These are phyloP conservation scores for Phorcus lineatus DNA, from an alignment of 2,888 invertebrate genomes.

Conservation along the genomic window DNA sequence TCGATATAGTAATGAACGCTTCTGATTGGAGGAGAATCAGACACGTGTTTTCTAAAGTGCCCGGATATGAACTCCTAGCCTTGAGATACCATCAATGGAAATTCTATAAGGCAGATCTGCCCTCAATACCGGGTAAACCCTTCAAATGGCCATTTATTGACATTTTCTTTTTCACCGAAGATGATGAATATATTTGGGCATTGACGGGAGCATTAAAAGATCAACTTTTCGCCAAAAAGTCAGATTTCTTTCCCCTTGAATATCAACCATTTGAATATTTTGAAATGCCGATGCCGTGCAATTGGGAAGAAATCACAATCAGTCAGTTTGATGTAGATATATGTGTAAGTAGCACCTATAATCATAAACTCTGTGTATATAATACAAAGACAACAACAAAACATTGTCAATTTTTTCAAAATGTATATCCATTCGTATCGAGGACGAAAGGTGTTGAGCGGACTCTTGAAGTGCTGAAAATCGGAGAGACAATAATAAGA, in stretches of 20 bases:
- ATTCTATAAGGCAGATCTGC: conserved; percentile 44
- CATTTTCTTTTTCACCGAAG: conserved; percentile 58
- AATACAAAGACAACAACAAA: too few relatives aligned
- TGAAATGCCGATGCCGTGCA: background rate
- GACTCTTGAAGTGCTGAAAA: too few relatives aligned
- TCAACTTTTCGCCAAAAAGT: conserved; percentile 28
- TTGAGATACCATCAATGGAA: conserved; percentile 51
- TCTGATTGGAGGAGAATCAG: conserved; percentile 40
- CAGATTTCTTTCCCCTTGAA: conserved; percentile 38
- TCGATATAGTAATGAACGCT: conserved; percentile 52
- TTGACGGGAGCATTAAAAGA: conserved; percentile 39
- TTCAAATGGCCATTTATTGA: conserved; percentile 63
- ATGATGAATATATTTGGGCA: conserved; percentile 54
- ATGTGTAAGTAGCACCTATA: background rate
- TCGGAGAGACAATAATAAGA: too few relatives aligned
- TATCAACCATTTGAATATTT: background rate
- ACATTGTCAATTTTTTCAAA: too few relatives aligned
- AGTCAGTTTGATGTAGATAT: background rate
- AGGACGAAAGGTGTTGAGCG: too few relatives aligned
- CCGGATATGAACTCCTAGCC: conserved; percentile 43
- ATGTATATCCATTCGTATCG: too few relatives aligned
- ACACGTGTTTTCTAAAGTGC: conserved; percentile 39
- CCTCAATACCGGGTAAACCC: conserved; percentile 41
- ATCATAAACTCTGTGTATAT: background rate
- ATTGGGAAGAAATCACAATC: background rate